These are phyloP conservation scores for Todiramphus saurophagus DNA, from an alignment of 2,113 vertebrate species.

Conservation along the genomic window DNA sequence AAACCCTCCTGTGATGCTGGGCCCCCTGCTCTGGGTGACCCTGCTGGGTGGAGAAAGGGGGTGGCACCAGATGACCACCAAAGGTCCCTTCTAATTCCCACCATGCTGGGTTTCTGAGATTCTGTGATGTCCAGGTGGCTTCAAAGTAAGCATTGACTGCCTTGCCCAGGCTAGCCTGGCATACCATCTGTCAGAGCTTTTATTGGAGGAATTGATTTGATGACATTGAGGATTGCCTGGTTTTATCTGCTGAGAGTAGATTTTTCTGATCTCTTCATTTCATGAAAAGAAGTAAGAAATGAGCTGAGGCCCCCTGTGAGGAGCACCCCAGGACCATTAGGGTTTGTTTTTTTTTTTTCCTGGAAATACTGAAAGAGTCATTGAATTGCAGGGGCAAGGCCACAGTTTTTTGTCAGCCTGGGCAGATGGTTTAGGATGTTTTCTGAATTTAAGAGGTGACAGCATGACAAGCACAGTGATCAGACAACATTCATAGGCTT, in stretches of 20 bases:
- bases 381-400: background rate
- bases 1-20: no score
- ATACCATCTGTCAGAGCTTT: no score
- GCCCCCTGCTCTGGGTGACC: no score
- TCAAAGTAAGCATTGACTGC: no score
- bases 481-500: background rate
- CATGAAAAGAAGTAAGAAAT: background rate
- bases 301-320: background rate
- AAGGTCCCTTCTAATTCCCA: background rate
- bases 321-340: background rate
- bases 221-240: background rate
- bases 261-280: background rate
- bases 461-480: background rate
- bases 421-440: background rate
- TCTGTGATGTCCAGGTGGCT: no score
- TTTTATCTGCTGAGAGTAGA: background rate
- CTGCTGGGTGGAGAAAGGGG: no score
- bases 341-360: background rate
- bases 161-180: no score
- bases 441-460: background rate
- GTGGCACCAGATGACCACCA: no score
- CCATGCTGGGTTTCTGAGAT: background rate
- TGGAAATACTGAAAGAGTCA: background rate
- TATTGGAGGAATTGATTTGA: background rate
- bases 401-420: background rate